phyloP scores from a whole-genome alignment of 2,797 vertebrate species.

The Erethizon dorsatum region DNA sequence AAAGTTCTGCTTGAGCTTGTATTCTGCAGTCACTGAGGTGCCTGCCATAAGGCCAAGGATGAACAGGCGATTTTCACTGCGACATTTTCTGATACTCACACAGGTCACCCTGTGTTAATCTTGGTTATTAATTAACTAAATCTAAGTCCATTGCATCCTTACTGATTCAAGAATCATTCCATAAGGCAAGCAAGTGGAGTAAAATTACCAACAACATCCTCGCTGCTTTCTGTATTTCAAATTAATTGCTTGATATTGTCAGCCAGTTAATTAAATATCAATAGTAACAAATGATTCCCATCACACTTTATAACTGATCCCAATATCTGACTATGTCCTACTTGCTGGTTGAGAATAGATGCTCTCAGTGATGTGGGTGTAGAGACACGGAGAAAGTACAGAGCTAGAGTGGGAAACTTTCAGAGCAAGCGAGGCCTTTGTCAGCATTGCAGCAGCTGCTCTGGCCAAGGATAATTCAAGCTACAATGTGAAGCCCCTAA shows the following conservation, averaged over 20 bases:
- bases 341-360: neutral
- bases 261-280: neutral
- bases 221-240: neutral
- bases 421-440: neutral
- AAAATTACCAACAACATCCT: no score
- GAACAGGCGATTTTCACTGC: neutral
- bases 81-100: neutral
- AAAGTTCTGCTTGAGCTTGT: neutral
- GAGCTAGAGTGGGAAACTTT: neutral
- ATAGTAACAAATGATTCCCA: neutral
- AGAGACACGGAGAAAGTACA: neutral
- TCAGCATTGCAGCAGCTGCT: neutral
- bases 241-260: neutral
- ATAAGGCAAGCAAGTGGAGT: neutral
- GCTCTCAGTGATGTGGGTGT: rapidly evolving
- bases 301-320: rapidly evolving
- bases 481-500: conserved; percentile 44
- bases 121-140: neutral
- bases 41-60: neutral
- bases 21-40: neutral
- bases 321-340: neutral
- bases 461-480: neutral
- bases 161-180: neutral
- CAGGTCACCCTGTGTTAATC: neutral
- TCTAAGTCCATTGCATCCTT: neutral